Base-by-base conservation (phyloP, 1,140 invertebrate genomes). In the Lordiphosa stackelbergi region DNA sequence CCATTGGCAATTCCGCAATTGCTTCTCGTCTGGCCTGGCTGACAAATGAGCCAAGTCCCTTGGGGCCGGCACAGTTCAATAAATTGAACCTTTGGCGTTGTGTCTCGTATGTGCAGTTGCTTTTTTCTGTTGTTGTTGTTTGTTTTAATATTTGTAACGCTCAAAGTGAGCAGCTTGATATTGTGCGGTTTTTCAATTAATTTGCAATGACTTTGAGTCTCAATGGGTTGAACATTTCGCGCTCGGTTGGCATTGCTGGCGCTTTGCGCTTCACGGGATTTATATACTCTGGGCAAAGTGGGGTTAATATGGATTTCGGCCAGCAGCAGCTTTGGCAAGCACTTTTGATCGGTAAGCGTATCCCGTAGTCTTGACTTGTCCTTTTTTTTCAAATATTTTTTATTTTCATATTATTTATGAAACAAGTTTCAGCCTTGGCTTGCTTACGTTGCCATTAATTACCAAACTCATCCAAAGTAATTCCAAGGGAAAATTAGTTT, bases 391-490 rank as follows among this genome's bases (percentile, higher is more conserved):
- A n/a, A 34, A 16, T 16, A 16, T 16, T 16, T 16, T 10, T 12
- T 36, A 42, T 41, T 16, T 11, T 5, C 13, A 19, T 11, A 42
- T 55, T 24, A 55, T 49, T 63, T 66, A 55, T 45, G 37, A 55
- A 63, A 49, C 11, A 45, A 46, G 40, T 47, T 49, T 37, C 16
- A 31, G 12, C 28, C 11, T 19, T 35, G 31, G 8, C 36, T 54
- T 46, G 56, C 57, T 61, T 58, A 61, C 24, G 40, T 45, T 71
- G 75, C 53, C 77, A 72, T 83, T 83, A 81, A 81, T 81, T 81
- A 81, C 64, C 77, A 81, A 83, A 77, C 75, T 81, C 77, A 83
- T 81, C 68, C 68, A 72, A 81, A 72, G 75, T 83, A 81, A 83
- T 77, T 81, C 72, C 72, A 81, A 71, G 49, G 75, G 68, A 81